Evolutionary conservation across 2,797 vertebrate species (phyloP).

Genomic region (Columba guinea): DNA sequence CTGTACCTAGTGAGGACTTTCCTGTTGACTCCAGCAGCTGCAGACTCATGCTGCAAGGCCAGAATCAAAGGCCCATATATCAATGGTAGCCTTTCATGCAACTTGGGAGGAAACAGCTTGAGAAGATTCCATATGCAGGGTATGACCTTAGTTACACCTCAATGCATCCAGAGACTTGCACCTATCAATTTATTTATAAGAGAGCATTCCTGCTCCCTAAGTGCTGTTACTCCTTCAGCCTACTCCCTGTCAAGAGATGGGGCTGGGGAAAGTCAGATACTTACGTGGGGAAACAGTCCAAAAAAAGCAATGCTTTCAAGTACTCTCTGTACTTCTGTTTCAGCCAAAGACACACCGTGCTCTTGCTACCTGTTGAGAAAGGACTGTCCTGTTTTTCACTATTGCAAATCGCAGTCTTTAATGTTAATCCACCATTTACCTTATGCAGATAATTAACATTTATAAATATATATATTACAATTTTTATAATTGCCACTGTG

Average conservation of each 20-base stretch:
- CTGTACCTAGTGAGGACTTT: not conserved
- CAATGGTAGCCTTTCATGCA: not conserved
- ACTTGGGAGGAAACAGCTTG: not conserved
- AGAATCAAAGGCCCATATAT: not conserved
- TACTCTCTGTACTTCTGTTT: conserved; percentile 4
- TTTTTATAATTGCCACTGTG: not conserved
- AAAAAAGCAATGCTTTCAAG: not conserved
- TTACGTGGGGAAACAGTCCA: not conserved
- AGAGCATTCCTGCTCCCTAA: not conserved
- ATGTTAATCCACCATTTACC: not conserved
- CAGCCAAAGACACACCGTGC: not conserved
- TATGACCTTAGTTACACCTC: not conserved
- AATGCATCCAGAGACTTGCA: not conserved
- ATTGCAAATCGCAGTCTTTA: conserved; percentile 7
- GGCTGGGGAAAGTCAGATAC: not conserved
- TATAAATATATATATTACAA: not conserved
- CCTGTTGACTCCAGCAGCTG: not conserved
- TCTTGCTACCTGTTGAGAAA: conserved; percentile 3
- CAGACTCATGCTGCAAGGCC: not conserved
- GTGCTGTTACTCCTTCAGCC: not conserved
- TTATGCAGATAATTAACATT: not conserved
- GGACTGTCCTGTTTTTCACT: not conserved
- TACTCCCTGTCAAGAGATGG: not conserved
- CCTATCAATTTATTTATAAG: not conserved
- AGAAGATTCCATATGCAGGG: not conserved